These are phyloP conservation scores for Drosophila repleta DNA, from an alignment of 1,140 invertebrate species.

Conservation along the genomic window DNA sequence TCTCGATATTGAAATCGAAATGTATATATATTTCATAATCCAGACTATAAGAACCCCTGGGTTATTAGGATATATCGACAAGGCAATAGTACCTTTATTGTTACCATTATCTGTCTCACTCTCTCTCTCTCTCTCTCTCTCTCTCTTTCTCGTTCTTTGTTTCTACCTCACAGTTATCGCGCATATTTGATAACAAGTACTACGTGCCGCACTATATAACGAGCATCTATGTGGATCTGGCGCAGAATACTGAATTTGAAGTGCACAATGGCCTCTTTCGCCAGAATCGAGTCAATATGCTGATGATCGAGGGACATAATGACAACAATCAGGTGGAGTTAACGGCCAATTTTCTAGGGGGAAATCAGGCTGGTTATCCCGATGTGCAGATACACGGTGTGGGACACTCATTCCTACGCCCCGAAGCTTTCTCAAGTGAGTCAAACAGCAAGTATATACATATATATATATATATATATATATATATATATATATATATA, in stretches of 20 bases:
- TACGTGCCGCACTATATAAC: conserved; percentile 36
- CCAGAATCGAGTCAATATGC: conserved; percentile 65
- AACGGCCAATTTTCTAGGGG: conserved; percentile 51
- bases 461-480: background rate
- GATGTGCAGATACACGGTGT: conserved; percentile 63
- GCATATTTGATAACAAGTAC: conserved; percentile 40
- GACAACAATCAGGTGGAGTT: conserved; percentile 66
- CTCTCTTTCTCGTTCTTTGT: background rate
- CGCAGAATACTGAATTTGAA: background rate
- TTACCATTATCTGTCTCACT: too few relatives aligned
- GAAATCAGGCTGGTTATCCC: conserved; percentile 71
- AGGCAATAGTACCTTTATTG: too few relatives aligned
- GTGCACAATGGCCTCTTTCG: conserved; percentile 58
- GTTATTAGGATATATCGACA: too few relatives aligned
- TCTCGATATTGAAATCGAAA: too few relatives aligned
- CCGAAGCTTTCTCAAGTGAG: conserved; percentile 60
- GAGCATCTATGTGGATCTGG: conserved; percentile 51
- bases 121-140: background rate
- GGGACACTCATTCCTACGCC: conserved; percentile 46
- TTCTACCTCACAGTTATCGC: conserved; percentile 55
- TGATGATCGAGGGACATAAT: conserved; percentile 54
- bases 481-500: too few relatives aligned
- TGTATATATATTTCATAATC: too few relatives aligned
- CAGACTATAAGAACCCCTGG: too few relatives aligned
- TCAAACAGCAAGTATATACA: background rate